phyloP scores from a whole-genome alignment of 2,797 vertebrate species.

The Arnoldichthys spilopterus region DNA sequence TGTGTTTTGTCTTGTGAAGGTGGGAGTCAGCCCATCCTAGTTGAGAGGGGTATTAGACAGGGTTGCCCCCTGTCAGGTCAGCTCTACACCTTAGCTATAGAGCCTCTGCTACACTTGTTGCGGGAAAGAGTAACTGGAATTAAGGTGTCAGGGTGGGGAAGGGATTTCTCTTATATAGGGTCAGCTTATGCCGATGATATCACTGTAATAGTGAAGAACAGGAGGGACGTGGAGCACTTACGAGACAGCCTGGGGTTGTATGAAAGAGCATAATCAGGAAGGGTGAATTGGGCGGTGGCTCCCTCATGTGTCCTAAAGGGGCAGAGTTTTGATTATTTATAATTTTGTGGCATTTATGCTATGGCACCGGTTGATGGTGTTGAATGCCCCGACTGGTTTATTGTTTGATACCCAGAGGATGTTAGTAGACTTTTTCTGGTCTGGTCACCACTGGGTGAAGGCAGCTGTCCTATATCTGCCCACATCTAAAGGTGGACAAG shows the following conservation, averaged over 20 bases:
- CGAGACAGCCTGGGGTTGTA: too few species aligned
- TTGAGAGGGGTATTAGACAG: not conserved
- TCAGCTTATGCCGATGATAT: too few species aligned
- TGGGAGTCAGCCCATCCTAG: too few species aligned
- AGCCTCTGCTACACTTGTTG: not conserved
- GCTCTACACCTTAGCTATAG: not conserved
- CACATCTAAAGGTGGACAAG: not conserved
- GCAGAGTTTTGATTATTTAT: slow-evolving; percentile 3
- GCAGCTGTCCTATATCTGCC: slow-evolving; percentile 16
- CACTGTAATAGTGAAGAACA: too few species aligned
- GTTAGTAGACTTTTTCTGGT: slow-evolving; percentile 4
- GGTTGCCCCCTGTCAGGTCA: slow-evolving; percentile 1
- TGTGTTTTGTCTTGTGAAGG: too few species aligned
- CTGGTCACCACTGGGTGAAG: not conserved
- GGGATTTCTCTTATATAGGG: too few species aligned
- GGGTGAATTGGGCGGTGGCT: not conserved
- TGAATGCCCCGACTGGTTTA: not conserved
- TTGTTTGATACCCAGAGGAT: not conserved
- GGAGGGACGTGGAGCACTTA: too few species aligned
- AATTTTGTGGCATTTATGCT: slow-evolving; percentile 8
- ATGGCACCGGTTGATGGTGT: not conserved
- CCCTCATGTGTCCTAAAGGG: slow-evolving; percentile 3
- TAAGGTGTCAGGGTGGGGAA: not conserved
- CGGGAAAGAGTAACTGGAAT: not conserved
- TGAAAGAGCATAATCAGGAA: too few species aligned